Conservation (phyloP, 2,888 invertebrate species). For the Hypena proboscidalis region DNA sequence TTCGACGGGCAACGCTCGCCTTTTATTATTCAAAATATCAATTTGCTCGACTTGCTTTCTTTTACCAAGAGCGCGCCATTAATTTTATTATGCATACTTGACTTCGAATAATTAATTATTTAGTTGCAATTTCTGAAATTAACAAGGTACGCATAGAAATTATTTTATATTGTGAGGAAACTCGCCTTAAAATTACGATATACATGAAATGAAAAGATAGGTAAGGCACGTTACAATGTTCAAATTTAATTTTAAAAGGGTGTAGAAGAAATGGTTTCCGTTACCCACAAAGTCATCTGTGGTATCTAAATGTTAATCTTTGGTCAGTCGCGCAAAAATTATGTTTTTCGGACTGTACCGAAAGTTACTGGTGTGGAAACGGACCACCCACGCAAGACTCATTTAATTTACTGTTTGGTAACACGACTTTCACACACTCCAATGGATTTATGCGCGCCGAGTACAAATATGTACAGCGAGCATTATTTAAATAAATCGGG, state of each 20-base stretch:
- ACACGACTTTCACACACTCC: conserved; percentile 32
- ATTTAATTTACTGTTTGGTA: conserved; percentile 62
- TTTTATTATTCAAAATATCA: conserved; percentile 85
- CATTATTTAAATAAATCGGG: conserved; percentile 22
- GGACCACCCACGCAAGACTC: conserved; percentile 59
- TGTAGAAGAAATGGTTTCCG: conserved; percentile 66
- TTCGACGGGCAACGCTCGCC: conserved; percentile 67
- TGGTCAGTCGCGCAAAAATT: conserved; percentile 84
- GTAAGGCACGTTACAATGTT: conserved; percentile 29
- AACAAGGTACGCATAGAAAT: conserved; percentile 1
- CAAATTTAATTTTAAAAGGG: conserved; percentile 54
- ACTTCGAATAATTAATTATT: conserved; percentile 47
- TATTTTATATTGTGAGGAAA: not conserved
- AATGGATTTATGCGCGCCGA: conserved; percentile 17
- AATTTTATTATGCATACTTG: conserved; percentile 51
- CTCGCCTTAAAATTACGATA: conserved; percentile 8
- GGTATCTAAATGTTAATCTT: conserved; percentile 84
- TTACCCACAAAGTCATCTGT: conserved; percentile 65
- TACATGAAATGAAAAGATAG: conserved; percentile 18
- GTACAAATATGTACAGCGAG: conserved; percentile 6
- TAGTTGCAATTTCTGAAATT: conserved; percentile 27
- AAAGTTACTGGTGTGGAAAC: conserved; percentile 71
- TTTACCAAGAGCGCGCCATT: conserved; percentile 55
- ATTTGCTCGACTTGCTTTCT: conserved; percentile 78
- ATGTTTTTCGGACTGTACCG: conserved; percentile 79